phyloP scores from a whole-genome alignment of 2,113 vertebrate genomes.

The Desmodus rotundus region DNA sequence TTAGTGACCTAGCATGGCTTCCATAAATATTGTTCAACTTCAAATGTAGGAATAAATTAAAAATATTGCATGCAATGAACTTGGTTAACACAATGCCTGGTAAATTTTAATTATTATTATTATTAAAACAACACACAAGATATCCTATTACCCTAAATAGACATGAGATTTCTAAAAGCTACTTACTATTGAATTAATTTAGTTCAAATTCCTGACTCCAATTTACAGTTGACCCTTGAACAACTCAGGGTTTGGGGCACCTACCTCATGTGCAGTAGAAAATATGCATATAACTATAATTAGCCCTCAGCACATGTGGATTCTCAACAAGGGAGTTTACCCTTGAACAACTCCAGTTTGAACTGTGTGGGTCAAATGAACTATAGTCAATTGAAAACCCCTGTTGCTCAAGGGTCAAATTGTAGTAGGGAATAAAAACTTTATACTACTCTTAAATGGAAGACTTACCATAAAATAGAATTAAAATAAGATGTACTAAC shows the following conservation, averaged over 20 bases:
- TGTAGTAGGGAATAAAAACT: not conserved
- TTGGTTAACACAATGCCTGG: not conserved
- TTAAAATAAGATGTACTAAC: not conserved
- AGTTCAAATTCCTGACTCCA: not conserved
- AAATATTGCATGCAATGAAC: not conserved
- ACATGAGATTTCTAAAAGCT: not conserved
- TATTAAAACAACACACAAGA: not conserved
- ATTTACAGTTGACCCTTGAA: not conserved
- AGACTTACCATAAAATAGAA: not conserved
- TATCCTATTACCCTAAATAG: not conserved
- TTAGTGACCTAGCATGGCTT: not conserved
- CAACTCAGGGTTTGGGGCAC: not conserved
- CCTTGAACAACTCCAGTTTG: not conserved
- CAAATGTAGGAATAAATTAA: not conserved
- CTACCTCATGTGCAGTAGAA: not conserved
- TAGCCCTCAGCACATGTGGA: not conserved
- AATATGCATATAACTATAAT: not conserved
- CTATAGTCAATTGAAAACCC: not conserved
- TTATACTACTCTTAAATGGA: not conserved
- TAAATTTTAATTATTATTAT: not conserved
- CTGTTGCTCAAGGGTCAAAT: not conserved
- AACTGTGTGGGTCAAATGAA: not conserved
- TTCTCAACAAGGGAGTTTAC: not conserved
- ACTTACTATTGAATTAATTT: not conserved
- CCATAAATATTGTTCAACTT: not conserved